phyloP scores from a whole-genome alignment of 2,113 vertebrate genomes.

The Candoia aspera region DNA sequence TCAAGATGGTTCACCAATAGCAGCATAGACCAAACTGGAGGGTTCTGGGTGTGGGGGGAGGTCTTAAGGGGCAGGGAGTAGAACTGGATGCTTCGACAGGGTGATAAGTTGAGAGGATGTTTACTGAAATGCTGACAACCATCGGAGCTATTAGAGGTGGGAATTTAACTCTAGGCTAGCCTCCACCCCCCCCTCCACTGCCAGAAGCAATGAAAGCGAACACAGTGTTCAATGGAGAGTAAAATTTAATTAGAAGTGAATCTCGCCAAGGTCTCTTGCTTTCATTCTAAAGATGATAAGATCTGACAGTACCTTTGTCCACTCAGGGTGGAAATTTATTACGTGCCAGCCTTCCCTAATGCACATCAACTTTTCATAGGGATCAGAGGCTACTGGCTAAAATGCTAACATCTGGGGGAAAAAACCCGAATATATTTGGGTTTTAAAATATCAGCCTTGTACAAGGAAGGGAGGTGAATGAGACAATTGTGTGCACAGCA shows the following conservation, averaged over 20 bases:
- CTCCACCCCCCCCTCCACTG: constrained; percentile 25
- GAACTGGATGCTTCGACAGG: constrained; percentile 41
- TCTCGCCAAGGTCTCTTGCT: constrained; percentile 55
- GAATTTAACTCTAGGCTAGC: constrained; percentile 34
- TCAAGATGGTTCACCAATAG: constrained; percentile 26
- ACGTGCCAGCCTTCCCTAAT: constrained; percentile 31
- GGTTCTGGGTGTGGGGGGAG: background rate
- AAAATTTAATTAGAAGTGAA: constrained; percentile 70
- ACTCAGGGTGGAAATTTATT: constrained; percentile 58
- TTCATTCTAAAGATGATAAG: constrained; percentile 52
- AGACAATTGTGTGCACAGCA: background rate
- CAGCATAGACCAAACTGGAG: background rate
- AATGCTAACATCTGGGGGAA: constrained; percentile 30
- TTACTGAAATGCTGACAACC: constrained; percentile 41
- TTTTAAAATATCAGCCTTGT: constrained; percentile 49
- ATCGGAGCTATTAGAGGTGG: background rate
- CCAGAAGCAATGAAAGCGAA: constrained; percentile 52
- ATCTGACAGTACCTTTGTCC: constrained; percentile 57
- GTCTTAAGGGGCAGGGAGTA: constrained; percentile 16
- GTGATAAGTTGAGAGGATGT: constrained; percentile 20
- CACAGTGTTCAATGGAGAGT: constrained; percentile 54
- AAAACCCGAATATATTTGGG: background rate
- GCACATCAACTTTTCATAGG: constrained; percentile 13
- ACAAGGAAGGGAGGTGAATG: no score
- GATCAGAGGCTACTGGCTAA: constrained; percentile 52